A percentile compares a stretch with the other conserved stretches of the same genome.
Conservation (phyloP, 2,888 invertebrate species). For the Lysandra coridon region DNA sequence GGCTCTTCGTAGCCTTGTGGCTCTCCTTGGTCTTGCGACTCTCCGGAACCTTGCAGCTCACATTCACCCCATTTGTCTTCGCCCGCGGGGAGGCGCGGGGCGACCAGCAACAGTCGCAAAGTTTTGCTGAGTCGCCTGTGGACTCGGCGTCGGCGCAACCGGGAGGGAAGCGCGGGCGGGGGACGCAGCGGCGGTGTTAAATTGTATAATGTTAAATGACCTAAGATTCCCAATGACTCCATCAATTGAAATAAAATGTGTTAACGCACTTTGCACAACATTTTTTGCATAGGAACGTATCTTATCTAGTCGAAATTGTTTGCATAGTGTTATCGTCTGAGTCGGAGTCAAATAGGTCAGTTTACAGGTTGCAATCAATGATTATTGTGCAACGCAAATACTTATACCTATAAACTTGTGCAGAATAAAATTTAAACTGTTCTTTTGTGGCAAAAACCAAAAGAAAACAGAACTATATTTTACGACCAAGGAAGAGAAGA, state of each 20-base stretch:
- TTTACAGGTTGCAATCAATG: constrained; percentile 7
- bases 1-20: too few species aligned
- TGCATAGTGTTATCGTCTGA: constrained; percentile 12
- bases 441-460: too few species aligned
- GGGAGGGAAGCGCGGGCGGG: too few species aligned
- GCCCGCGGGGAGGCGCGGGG: too few species aligned
- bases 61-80: too few species aligned
- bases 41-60: too few species aligned
- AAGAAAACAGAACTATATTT: neutral
- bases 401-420: neutral
- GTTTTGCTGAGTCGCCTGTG: too few species aligned
- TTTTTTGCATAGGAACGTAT: constrained; percentile 23
- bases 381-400: neutral
- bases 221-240: neutral
- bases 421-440: neutral
- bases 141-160: too few species aligned
- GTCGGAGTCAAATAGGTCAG: constrained; percentile 22
- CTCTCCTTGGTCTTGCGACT: too few species aligned
- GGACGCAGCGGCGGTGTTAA: too few species aligned
- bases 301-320: constrained; percentile 11
- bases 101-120: too few species aligned
- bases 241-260: neutral
- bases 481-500: neutral
- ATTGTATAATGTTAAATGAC: too few species aligned
- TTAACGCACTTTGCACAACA: constrained; percentile 14